These are phyloP conservation scores for Tenrec ecaudatus DNA, from an alignment of 2,113 vertebrate species.

Conservation along the genomic window DNA sequence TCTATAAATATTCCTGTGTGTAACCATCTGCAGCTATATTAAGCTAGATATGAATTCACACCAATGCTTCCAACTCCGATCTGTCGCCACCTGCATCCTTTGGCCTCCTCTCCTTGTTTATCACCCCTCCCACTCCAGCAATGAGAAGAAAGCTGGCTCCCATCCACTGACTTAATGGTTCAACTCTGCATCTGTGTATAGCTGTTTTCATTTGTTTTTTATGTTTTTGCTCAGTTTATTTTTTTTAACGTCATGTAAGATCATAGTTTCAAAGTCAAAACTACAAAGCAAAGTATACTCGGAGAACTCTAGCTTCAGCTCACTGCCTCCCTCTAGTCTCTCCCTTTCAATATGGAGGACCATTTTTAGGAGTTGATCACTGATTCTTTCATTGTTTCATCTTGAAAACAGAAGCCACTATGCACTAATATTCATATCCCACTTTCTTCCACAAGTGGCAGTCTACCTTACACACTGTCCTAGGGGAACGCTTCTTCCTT, in stretches of 20 bases:
- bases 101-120: background rate
- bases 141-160: background rate
- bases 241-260: conserved; percentile 3
- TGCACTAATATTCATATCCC: background rate
- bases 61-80: background rate
- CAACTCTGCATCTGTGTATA: background rate
- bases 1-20: background rate
- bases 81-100: background rate
- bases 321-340: background rate
- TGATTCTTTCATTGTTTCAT: conserved; percentile 48
- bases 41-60: conserved; percentile 5
- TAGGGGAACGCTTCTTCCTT: too few relatives aligned
- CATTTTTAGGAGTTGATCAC: background rate
- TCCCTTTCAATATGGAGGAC: background rate
- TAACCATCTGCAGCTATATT: background rate
- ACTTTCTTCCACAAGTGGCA: background rate
- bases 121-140: background rate
- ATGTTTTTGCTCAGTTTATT: conserved; percentile 35
- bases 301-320: background rate
- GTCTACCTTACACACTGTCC: background rate
- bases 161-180: background rate
- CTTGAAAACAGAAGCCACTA: conserved; percentile 25
- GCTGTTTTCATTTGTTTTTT: background rate
- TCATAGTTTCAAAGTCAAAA: background rate
- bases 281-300: background rate